phyloP scores from a whole-genome alignment of 37 sponge, comb jelly and placozoan species.

The Beroe ovata region DNA sequence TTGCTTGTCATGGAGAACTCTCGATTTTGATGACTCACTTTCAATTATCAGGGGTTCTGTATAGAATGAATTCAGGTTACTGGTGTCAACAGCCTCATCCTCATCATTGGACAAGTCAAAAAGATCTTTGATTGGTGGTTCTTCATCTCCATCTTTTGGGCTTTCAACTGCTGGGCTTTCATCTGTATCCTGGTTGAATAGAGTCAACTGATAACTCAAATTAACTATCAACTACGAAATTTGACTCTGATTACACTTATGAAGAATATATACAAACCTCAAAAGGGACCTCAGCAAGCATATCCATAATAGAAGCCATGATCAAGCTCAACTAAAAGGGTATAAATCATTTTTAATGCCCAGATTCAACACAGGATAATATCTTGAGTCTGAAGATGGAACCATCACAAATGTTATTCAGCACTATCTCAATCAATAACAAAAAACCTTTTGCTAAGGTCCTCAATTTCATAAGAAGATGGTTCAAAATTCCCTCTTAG shows the following conservation, averaged over 20 bases:
- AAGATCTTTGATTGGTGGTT: neutral
- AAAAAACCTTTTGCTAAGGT: too few relatives aligned
- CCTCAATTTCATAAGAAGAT: too few relatives aligned
- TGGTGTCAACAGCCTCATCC: neutral
- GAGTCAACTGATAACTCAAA: neutral
- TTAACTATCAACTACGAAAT: too few relatives aligned
- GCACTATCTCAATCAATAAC: too few relatives aligned
- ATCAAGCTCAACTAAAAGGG: neutral
- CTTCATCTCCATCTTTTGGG: neutral
- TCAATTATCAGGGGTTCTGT: slow-evolving; percentile 16
- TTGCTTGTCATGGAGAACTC: too few relatives aligned
- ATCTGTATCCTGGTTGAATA: neutral
- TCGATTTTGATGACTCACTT: neutral
- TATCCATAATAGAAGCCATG: slow-evolving; percentile 37
- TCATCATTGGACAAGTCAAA: neutral
- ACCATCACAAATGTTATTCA: too few relatives aligned
- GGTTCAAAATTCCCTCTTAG: too few relatives aligned
- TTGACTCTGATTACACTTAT: too few relatives aligned
- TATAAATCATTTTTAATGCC: neutral
- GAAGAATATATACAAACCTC: slow-evolving; percentile 19
- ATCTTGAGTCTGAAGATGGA: too few relatives aligned
- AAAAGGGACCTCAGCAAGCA: slow-evolving; percentile 38
- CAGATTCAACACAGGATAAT: too few relatives aligned
- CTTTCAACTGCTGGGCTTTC: neutral
- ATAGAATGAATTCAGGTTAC: slow-evolving; percentile 5